Conservation (phyloP, 2,113 vertebrate species). For the Oreocharis arfaki region DNA sequence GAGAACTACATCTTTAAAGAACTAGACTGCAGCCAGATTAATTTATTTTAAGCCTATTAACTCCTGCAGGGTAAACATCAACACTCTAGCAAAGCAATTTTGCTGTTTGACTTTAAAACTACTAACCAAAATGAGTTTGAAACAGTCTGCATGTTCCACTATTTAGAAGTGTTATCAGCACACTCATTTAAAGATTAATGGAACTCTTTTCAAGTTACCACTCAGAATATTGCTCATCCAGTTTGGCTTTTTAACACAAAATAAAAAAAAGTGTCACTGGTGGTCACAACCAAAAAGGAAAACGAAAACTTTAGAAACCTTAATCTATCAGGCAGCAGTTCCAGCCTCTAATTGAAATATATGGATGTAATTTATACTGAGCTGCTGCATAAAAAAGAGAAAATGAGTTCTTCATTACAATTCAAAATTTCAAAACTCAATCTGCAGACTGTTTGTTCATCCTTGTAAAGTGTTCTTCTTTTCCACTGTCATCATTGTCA, state of each 20-base stretch:
- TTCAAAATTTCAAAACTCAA: neutral
- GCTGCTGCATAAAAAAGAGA: neutral
- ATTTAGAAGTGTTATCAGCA: neutral
- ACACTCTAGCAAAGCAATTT: neutral
- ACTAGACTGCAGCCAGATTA: neutral
- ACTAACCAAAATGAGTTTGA: neutral
- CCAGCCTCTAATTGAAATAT: neutral
- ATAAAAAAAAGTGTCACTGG: neutral
- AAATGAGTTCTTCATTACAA: neutral
- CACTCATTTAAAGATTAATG: neutral
- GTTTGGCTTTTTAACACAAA: neutral
- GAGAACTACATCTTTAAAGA: neutral
- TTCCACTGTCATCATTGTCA: neutral
- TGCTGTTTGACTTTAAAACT: neutral
- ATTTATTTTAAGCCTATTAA: constrained; percentile 29
- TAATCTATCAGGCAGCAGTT: neutral
- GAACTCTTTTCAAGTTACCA: neutral
- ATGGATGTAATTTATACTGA: neutral
- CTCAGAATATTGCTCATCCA: neutral
- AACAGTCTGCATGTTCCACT: neutral
- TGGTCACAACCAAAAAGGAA: neutral
- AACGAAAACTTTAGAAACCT: neutral
- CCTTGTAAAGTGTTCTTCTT: neutral
- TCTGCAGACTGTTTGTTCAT: neutral
- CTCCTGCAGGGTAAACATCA: constrained; percentile 11